Conservation (phyloP, 2,113 vertebrate genomes). For the Madoqua kirkii region DNA sequence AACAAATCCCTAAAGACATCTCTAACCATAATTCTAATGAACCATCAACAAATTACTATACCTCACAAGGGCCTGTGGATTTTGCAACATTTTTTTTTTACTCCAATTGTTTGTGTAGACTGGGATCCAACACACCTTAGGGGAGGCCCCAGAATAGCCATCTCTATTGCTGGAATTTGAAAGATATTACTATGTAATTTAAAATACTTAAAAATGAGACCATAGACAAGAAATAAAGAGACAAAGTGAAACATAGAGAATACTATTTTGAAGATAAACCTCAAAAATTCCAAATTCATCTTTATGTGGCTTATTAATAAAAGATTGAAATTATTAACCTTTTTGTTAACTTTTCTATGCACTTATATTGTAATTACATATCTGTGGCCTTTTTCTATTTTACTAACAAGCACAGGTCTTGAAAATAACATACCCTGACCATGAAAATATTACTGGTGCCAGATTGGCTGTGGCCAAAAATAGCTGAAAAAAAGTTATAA, state of each 20-base stretch:
- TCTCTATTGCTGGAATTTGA: background rate
- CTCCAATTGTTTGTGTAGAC: background rate
- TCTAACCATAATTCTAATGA: background rate
- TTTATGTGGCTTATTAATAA: background rate
- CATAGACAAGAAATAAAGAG: background rate
- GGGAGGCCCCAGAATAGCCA: background rate
- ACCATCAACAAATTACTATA: background rate
- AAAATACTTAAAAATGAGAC: background rate
- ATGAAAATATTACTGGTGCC: background rate
- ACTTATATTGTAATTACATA: background rate
- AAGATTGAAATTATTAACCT: background rate
- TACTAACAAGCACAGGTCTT: background rate
- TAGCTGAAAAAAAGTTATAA: background rate
- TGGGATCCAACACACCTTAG: background rate
- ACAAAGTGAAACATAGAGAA: background rate
- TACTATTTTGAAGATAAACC: background rate
- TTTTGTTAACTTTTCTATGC: background rate
- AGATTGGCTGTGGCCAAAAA: background rate
- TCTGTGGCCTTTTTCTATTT: background rate
- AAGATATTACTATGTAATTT: background rate
- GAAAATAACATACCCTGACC: background rate
- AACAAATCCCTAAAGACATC: background rate
- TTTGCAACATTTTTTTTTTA: background rate
- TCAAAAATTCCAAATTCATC: background rate
- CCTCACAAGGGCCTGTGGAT: background rate